Evolutionary conservation across 2,113 vertebrate genomes (phyloP).

Genomic region (Nicator chloris): DNA sequence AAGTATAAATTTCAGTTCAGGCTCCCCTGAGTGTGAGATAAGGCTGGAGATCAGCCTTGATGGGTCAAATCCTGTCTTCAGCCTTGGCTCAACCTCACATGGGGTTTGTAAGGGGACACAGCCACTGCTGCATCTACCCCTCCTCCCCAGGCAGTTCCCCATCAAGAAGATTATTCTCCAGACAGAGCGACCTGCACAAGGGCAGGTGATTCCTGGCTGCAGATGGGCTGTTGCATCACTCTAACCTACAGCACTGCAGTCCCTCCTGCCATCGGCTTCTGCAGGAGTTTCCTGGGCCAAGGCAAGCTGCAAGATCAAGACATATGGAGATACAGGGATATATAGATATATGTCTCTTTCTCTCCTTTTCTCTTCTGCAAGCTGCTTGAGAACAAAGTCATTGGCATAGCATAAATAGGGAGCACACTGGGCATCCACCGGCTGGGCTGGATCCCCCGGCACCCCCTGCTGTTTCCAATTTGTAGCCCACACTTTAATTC

Average conservation of each 20-base stretch:
- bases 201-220: background rate
- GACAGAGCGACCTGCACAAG: background rate
- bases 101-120: background rate
- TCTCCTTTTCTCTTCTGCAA: background rate
- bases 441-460: background rate
- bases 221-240: background rate
- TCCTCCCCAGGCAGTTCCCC: background rate
- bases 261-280: background rate
- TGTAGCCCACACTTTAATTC: slow-evolving; percentile 51
- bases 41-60: background rate
- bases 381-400: slow-evolving; percentile 18
- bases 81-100: rapidly evolving
- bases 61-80: background rate
- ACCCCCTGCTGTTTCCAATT: background rate
- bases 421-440: background rate
- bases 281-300: background rate
- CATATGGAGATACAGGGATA: background rate
- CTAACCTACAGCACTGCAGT: background rate
- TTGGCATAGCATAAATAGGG: background rate
- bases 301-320: background rate
- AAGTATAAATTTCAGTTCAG: background rate
- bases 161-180: background rate
- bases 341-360: background rate
- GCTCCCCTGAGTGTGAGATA: background rate
- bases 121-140: rapidly evolving